These are phyloP conservation scores for Planococcus citri DNA, from an alignment of 1,140 invertebrate species.

Conservation along the genomic window DNA sequence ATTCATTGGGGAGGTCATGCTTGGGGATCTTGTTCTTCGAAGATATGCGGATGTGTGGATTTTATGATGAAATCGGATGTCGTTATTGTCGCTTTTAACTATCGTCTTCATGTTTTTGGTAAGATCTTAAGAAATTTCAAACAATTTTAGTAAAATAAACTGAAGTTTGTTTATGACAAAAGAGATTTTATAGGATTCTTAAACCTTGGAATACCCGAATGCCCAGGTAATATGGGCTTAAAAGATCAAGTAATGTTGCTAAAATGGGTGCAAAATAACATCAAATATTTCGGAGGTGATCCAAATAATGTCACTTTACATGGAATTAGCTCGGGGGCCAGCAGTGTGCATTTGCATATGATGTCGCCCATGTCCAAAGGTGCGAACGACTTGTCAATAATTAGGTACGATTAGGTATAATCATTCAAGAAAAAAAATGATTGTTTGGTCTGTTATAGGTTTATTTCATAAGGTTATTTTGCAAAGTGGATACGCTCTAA, in stretches of 20 bases:
- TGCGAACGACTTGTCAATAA: slow-evolving; percentile 27
- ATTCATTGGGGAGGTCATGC: slow-evolving; percentile 12
- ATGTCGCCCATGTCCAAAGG: slow-evolving; percentile 45
- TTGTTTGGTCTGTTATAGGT: slow-evolving; percentile 30
- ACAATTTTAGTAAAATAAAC: no score
- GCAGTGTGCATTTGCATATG: slow-evolving; percentile 44
- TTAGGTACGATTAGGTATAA: no score
- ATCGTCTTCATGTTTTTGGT: slow-evolving; percentile 15
- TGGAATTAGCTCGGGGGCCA: slow-evolving; percentile 51
- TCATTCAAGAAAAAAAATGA: no score
- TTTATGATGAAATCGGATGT: slow-evolving; percentile 14
- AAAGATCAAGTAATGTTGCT: no score
- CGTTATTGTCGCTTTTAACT: slow-evolving; percentile 9
- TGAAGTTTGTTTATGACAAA: no score
- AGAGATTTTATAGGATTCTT: no score
- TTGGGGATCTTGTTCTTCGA: neutral
- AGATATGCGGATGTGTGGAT: neutral
- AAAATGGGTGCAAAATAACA: slow-evolving; percentile 55
- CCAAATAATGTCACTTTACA: slow-evolving; percentile 50
- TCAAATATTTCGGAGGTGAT: slow-evolving; percentile 57
- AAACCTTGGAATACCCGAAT: no score
- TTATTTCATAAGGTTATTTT: slow-evolving; percentile 45
- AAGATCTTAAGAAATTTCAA: neutral
- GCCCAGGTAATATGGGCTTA: no score
- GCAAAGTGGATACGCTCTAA: slow-evolving; percentile 43